These are phyloP conservation scores for Syngnathus typhle DNA, from an alignment of 2,113 vertebrate genomes.

Conservation along the genomic window DNA sequence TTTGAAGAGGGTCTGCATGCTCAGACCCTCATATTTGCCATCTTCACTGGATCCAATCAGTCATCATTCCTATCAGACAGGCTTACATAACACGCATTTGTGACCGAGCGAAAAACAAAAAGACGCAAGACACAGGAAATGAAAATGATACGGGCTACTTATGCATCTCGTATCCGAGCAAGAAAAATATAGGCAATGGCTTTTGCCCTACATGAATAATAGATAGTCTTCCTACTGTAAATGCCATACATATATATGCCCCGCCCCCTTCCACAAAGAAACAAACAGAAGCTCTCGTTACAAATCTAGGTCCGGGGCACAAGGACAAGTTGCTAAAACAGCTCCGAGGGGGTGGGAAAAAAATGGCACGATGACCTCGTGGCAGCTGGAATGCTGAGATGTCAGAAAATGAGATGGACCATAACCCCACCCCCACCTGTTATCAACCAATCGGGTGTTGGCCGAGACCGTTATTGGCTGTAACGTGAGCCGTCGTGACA, in stretches of 20 bases:
- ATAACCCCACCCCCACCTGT: constrained; percentile 7
- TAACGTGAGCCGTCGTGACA: constrained; percentile 38
- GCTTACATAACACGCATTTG: constrained; percentile 34
- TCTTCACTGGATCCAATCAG: constrained; percentile 35
- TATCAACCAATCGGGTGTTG: constrained; percentile 15
- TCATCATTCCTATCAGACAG: constrained; percentile 28
- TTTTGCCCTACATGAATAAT: constrained; percentile 63
- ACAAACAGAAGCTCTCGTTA: constrained; percentile 35
- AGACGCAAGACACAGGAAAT: not conserved
- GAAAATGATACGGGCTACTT: constrained; percentile 25
- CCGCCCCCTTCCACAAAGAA: constrained; percentile 5
- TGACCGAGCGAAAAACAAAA: constrained; percentile 10
- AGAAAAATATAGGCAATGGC: constrained; percentile 46
- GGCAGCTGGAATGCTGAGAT: constrained; percentile 30
- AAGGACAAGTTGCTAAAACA: constrained; percentile 25
- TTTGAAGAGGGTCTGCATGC: not conserved
- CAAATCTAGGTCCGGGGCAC: constrained; percentile 35
- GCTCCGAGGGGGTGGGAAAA: constrained; percentile 4
- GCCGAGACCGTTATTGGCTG: constrained; percentile 41
- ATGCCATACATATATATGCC: constrained; percentile 47
- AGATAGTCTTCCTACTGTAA: constrained; percentile 52
- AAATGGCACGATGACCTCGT: constrained; percentile 42
- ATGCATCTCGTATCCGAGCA: constrained; percentile 47
- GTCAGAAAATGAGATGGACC: constrained; percentile 44
- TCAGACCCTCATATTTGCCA: constrained; percentile 2